Evolutionary conservation across 2,888 invertebrate genomes (phyloP).

Genomic region (Diachrysia chrysitis): DNA sequence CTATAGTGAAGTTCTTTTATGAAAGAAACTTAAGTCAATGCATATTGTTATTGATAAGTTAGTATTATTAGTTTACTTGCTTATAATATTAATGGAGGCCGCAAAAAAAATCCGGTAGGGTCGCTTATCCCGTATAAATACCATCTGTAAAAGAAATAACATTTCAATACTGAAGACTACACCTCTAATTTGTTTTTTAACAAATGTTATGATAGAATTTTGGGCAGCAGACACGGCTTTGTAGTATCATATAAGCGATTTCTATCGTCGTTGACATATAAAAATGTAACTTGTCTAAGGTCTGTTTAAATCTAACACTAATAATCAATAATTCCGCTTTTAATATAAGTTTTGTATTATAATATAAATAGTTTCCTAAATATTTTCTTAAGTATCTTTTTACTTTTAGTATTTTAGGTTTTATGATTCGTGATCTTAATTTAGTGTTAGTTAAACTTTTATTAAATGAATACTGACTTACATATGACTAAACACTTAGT

Average conservation of each 20-base stretch:
- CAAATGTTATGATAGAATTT: too few relatives aligned
- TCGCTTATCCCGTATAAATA: not conserved
- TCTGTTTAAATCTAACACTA: too few relatives aligned
- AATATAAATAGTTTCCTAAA: not conserved
- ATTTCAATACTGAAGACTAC: too few relatives aligned
- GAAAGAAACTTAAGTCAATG: slow-evolving; percentile 17
- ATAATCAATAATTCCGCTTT: not conserved
- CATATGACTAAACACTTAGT: too few relatives aligned
- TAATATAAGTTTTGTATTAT: not conserved
- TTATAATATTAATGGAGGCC: not conserved
- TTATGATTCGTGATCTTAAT: not conserved
- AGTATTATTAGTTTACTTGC: not conserved
- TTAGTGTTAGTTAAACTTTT: not conserved
- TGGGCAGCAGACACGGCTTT: too few relatives aligned
- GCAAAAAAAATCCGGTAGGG: not conserved
- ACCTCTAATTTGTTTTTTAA: too few relatives aligned
- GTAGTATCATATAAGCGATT: too few relatives aligned
- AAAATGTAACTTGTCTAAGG: too few relatives aligned
- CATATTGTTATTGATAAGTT: slow-evolving; percentile 2
- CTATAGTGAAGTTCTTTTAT: slow-evolving; percentile 8
- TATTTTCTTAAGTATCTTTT: not conserved
- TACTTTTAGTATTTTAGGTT: not conserved
- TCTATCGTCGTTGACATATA: too few relatives aligned
- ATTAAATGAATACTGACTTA: not conserved
- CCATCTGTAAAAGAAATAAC: too few relatives aligned